Base-by-base conservation (phyloP, 2,113 vertebrate genomes). In the Mirza zaza region DNA sequence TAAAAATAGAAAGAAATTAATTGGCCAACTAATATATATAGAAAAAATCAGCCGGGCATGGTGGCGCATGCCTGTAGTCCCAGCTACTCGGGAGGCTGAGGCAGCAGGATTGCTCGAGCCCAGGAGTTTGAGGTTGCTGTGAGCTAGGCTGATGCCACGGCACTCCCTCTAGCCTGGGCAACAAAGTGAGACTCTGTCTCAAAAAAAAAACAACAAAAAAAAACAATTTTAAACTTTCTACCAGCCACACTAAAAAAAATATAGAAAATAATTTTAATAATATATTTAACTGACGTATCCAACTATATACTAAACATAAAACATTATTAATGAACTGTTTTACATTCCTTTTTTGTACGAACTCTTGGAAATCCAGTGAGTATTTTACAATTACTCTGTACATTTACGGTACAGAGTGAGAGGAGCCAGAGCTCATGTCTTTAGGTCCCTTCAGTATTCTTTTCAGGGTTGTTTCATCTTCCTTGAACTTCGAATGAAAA, bases 241-340 rank as follows among this genome's bases (percentile, higher is more conserved):
- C 23, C 59, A 42, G 61, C 11, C 42, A 86, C 55, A 63, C 21
- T 70, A 34, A 90, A 91, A 87, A 85, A 79, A 70, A 91, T 8
- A 55, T 25, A 81, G 27, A 61, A 55, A 90, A 71, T 15, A 52
- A 91, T 45, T 32, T 84, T 48, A 68, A n/a, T 39, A 82, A 27
- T 57, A 70, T 27, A 94, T 79, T 92, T 89, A 89, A 65, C 6
- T 59, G 5, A 92, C 23, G 63, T 48, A 71, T 13, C 27, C 27
- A 76, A 90, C 88, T 57, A 52, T 48, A 6, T 27, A 93, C 29
- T 34, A 87, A 59, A 48, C 45, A 93, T 17, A 93, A 94, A 90
- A 55, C 59, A 50, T 42, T 57, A 57, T 32, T 71, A 73, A 63
- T 55, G n/a, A 61, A 50, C 57, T 70, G 21, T 27, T 71, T 48